Evolutionary conservation across 2,113 vertebrate species (phyloP).

Genomic region (Lophius piscatorius): DNA sequence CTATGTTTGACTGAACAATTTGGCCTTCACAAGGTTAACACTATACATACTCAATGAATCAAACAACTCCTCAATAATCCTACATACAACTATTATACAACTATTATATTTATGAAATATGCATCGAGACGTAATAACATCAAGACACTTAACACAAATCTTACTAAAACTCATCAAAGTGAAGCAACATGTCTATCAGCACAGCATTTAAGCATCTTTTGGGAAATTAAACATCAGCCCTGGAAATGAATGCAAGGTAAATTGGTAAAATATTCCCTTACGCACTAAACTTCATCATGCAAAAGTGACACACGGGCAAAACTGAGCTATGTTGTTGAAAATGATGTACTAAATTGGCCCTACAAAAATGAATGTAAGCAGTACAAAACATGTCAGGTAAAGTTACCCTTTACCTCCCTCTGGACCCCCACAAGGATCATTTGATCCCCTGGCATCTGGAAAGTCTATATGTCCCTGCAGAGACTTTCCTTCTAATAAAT

Average conservation of each 20-base stretch:
- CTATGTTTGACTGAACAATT: slow-evolving; percentile 14
- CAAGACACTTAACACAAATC: slow-evolving; percentile 33
- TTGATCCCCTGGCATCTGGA: slow-evolving; percentile 35
- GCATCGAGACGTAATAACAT: slow-evolving; percentile 14
- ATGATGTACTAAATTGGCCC: slow-evolving; percentile 16
- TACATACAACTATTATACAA: no score
- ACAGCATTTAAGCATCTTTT: slow-evolving; percentile 31
- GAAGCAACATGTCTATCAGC: slow-evolving; percentile 21
- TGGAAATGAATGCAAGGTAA: slow-evolving; percentile 44
- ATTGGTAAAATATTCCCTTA: slow-evolving; percentile 42
- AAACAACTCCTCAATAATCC: neutral
- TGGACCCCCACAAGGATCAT: slow-evolving; percentile 17
- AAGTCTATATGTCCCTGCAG: slow-evolving; percentile 47
- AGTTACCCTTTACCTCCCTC: slow-evolving; percentile 38
- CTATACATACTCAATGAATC: neutral
- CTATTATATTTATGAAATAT: slow-evolving; percentile 23
- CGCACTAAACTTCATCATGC: slow-evolving; percentile 27
- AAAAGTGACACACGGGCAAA: slow-evolving; percentile 13
- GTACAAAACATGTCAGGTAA: slow-evolving; percentile 39
- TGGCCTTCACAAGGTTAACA: neutral
- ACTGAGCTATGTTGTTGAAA: slow-evolving; percentile 49
- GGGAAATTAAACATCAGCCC: slow-evolving; percentile 46
- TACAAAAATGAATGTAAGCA: slow-evolving; percentile 28
- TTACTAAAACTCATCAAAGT: slow-evolving; percentile 19
- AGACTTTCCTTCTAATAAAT: slow-evolving; percentile 47